Evolutionary conservation across 2,113 vertebrate genomes (phyloP).

Genomic region (Nibea coibor): DNA sequence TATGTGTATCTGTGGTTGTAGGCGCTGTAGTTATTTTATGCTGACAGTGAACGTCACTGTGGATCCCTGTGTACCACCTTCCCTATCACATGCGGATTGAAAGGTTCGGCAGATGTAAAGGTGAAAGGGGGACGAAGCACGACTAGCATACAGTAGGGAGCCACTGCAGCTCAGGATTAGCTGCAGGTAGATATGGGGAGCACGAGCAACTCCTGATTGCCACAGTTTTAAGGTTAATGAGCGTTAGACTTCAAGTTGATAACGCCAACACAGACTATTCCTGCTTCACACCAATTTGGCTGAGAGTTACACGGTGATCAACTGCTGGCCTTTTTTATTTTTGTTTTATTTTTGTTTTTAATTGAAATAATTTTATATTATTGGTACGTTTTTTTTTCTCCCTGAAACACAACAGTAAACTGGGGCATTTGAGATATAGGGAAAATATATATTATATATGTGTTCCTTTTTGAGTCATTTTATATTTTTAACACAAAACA

Average conservation of each 20-base stretch:
- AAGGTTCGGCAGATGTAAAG: slow-evolving; percentile 5
- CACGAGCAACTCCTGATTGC: not conserved
- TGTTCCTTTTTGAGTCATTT: no score
- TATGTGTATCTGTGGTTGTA: not conserved
- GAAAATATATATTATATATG: no score
- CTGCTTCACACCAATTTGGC: not conserved
- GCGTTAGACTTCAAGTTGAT: not conserved
- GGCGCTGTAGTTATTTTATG: not conserved
- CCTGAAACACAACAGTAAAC: no score
- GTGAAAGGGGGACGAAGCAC: not conserved
- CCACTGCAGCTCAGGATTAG: not conserved
- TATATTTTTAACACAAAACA: no score
- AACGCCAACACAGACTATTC: not conserved
- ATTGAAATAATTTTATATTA: not conserved
- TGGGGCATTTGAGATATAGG: no score
- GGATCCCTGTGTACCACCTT: not conserved
- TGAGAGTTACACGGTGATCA: not conserved
- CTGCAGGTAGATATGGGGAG: not conserved
- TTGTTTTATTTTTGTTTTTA: no score
- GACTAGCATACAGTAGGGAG: not conserved
- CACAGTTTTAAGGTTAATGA: not conserved
- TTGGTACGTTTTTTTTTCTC: not conserved
- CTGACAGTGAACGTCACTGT: not conserved
- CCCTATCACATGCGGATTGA: not conserved
- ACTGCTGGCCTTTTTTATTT: not conserved